Conservation (phyloP, 2,797 vertebrate genomes). For the Erethizon dorsatum region DNA sequence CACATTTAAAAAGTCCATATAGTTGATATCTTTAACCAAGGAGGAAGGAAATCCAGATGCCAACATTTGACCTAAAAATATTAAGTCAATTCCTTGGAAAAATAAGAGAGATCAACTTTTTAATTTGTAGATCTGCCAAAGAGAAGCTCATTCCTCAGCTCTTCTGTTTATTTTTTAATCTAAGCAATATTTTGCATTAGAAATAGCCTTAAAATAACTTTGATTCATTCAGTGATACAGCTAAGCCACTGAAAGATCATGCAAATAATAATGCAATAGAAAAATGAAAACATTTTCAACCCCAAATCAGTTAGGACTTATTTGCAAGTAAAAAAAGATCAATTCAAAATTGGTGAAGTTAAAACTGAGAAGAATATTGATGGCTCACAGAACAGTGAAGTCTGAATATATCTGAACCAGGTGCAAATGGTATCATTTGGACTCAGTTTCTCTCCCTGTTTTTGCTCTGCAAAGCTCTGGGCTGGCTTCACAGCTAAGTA, state of each 20-base stretch:
- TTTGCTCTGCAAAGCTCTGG: neutral
- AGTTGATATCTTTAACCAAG: conserved; percentile 49
- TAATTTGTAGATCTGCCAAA: neutral
- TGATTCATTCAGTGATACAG: neutral
- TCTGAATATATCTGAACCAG: neutral
- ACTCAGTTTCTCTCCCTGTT: neutral
- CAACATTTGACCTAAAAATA: conserved; percentile 25
- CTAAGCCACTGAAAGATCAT: conserved; percentile 22
- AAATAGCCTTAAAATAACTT: conserved; percentile 52
- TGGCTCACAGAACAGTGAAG: neutral
- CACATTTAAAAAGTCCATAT: conserved; percentile 34
- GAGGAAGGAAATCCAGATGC: conserved; percentile 18
- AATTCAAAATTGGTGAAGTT: neutral
- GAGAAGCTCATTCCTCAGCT: conserved; percentile 31
- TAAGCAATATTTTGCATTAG: conserved; percentile 55
- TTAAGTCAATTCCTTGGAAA: conserved; percentile 44
- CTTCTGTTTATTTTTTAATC: neutral
- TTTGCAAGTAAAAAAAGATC: neutral
- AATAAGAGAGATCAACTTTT: conserved; percentile 23
- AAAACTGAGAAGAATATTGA: conserved; percentile 17
- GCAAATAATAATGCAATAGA: conserved; percentile 35
- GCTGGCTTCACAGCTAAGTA: neutral
- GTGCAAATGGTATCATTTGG: neutral
- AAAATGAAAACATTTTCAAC: conserved; percentile 47
- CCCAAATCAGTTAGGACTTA: conserved; percentile 30